Base-by-base conservation (phyloP, 2,797 vertebrate genomes). In the Pampus argenteus region DNA sequence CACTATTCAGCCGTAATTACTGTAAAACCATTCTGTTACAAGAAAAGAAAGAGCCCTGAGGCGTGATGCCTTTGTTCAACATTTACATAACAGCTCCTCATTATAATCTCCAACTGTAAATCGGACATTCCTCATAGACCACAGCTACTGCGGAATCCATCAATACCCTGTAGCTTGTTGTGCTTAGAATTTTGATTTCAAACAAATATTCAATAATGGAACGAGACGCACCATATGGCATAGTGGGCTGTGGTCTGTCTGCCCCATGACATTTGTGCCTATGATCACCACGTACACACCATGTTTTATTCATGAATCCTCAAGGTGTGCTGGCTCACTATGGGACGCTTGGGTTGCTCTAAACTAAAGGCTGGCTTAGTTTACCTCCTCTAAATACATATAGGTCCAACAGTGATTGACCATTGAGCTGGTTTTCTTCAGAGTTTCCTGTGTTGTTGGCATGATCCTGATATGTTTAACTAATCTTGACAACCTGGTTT, bases 11-110 rank as follows among this genome's bases (percentile, higher is more conserved):
- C 34, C 0, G 5, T 78, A 77, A 84, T 83, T 74, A 81, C 64
- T 57, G 47, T 74, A 63, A 79, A 85, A 67, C 18, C 36, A 69
- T 74, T 77, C 48, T 61, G 70, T 36, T 82, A 62, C 66, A 84
- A 71, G 72, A 86, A 85, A 85, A 73, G 68, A 71, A 69, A 58
- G 61, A 61, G 44, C 79, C 88, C 76, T 8, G 60, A 79, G 81
- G 85, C 84, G 42, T 1, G 9, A 45, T n/a, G 79, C 47, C 61
- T 83, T 83, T 86, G 82, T 82, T 86, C 78, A 79, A 69, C 70
- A 88, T 90, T 85, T 84, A 87, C 81, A 81, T 66, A 87, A 87
- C 82, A 79, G 62, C 76, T 56, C 52, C 48, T 78, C 74, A 78
- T 87, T 85, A 85, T 63, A 69, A 60, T 74, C 69, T 71, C 74